These are phyloP conservation scores for Drosophila cognata DNA, from an alignment of 2,888 invertebrate species.

Conservation along the genomic window DNA sequence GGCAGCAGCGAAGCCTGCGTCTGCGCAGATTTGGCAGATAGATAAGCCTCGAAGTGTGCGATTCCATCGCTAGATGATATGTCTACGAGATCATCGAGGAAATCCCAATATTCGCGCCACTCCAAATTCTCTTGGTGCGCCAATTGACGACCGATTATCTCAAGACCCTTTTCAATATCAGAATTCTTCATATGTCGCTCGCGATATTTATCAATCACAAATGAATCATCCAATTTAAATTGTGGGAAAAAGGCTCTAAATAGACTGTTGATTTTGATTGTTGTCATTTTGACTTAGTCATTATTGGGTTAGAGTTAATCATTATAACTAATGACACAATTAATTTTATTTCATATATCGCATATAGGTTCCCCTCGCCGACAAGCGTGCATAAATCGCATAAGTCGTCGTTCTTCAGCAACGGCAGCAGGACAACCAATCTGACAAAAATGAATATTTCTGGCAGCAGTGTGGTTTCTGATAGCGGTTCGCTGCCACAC, in stretches of 20 bases:
- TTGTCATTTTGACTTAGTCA: neutral
- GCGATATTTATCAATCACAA: constrained; percentile 72
- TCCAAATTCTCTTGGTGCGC: constrained; percentile 90
- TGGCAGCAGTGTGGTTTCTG: constrained; percentile 11
- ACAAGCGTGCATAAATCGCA: constrained; percentile 70
- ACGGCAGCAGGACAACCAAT: constrained; percentile 5
- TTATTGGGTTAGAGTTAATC: neutral
- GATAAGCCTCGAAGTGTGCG: constrained; percentile 89
- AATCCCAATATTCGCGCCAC: constrained; percentile 98
- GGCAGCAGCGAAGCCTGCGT: constrained; percentile 14
- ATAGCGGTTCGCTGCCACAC: constrained; percentile 9
- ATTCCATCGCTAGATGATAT: constrained; percentile 91
- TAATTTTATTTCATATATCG: constrained; percentile 18
- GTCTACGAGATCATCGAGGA: constrained; percentile 93
- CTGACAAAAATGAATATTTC: neutral
- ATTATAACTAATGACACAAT: neutral
- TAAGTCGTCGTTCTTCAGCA: constrained; percentile 26
- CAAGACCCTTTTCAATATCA: constrained; percentile 95
- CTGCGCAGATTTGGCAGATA: constrained; percentile 82
- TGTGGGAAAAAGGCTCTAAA: neutral
- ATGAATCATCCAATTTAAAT: constrained; percentile 3
- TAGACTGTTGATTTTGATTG: neutral
- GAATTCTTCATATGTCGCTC: constrained; percentile 86
- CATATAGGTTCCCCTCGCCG: constrained; percentile 81
- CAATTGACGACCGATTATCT: constrained; percentile 90